Conservation (phyloP, 2,888 invertebrate species). For the Chrysomela aeneicollis region DNA sequence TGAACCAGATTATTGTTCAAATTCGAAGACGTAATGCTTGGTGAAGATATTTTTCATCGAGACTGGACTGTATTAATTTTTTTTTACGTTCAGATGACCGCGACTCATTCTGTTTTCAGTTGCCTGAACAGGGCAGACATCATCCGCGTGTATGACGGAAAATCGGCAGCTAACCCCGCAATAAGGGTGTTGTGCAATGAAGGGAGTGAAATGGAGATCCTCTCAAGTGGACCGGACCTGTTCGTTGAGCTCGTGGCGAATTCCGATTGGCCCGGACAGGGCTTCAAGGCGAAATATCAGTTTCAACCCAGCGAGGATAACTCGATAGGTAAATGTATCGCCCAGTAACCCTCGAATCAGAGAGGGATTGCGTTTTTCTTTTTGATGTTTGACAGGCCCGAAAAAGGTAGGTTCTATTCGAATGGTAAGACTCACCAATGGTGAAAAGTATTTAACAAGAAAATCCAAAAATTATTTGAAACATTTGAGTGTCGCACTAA, state of each 20-base stretch:
- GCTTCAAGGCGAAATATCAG: constrained; percentile 79
- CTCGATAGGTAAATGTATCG: constrained; percentile 52
- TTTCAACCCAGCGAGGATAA: constrained; percentile 72
- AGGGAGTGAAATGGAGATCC: constrained; percentile 77
- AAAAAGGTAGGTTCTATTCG: neutral
- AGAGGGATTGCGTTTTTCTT: neutral
- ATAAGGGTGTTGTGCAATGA: constrained; percentile 86
- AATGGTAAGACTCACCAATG: no score
- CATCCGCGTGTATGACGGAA: constrained; percentile 86
- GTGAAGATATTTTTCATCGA: no score
- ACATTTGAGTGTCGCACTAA: no score
- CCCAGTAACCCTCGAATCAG: constrained; percentile 2
- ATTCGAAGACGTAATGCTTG: no score
- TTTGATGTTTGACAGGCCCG: neutral
- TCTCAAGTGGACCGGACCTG: constrained; percentile 84
- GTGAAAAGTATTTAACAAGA: no score
- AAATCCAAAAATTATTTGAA: no score
- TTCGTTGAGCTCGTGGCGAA: constrained; percentile 86
- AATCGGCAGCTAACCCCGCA: constrained; percentile 74
- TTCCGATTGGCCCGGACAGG: constrained; percentile 80
- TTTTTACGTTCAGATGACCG: no score
- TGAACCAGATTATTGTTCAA: no score
- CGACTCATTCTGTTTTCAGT: constrained; percentile 69
- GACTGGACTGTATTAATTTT: no score
- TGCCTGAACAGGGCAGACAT: constrained; percentile 84